Conservation (phyloP, 2,113 vertebrate genomes). For the Tetrax tetrax region DNA sequence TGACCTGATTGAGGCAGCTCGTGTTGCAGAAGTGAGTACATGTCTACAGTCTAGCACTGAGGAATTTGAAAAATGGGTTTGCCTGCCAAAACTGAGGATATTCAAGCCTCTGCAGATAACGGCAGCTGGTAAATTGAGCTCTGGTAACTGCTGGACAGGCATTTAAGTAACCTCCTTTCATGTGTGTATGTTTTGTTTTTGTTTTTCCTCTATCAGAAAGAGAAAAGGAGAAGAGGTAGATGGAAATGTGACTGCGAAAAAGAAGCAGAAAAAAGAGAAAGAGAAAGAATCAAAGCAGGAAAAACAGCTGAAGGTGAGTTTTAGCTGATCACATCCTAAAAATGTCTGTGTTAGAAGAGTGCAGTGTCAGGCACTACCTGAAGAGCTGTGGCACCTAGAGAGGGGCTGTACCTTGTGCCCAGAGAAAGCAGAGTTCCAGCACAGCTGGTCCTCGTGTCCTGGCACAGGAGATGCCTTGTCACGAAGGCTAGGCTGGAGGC, state of each 20-base stretch:
- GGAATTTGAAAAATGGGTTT: conserved; percentile 17
- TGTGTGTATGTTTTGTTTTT: background rate
- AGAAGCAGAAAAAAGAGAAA: conserved; percentile 88
- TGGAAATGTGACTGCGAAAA: conserved; percentile 81
- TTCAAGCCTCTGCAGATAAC: conserved; percentile 2
- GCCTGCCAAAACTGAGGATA: background rate
- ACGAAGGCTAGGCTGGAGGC: background rate
- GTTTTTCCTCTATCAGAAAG: conserved; percentile 80
- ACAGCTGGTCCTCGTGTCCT: fast-evolving
- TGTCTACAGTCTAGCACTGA: background rate
- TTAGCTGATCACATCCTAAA: background rate
- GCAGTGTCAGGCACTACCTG: background rate
- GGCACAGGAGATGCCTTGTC: background rate
- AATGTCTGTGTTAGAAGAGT: background rate
- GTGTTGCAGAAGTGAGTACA: background rate
- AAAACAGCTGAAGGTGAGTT: conserved; percentile 81
- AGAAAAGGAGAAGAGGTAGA: conserved; percentile 88
- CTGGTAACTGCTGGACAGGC: background rate
- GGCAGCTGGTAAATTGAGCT: background rate
- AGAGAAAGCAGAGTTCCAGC: background rate
- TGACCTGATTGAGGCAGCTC: background rate
- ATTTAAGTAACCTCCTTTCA: background rate
- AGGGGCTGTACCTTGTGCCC: background rate
- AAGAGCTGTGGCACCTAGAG: background rate
- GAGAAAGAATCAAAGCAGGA: conserved; percentile 85